Evolutionary conservation across 1,140 invertebrate species (phyloP), one percentile per base, ranked within the genome.

Genomic region (Metaphire vulgaris): DNA sequence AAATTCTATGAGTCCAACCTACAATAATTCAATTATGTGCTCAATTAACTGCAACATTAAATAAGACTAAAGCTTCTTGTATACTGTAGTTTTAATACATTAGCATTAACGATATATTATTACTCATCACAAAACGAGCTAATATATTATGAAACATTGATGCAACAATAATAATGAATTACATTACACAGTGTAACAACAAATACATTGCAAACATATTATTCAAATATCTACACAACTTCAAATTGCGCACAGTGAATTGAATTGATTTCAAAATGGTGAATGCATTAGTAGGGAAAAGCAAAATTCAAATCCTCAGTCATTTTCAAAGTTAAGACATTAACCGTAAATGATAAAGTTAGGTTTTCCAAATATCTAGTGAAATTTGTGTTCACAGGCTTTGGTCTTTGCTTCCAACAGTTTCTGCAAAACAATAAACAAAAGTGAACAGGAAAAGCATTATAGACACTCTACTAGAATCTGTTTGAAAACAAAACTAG

Each of bases 401-500:
- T 56, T 56, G 6, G 6, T 21, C 21, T 56, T 56, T 56, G 41
- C 41, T 21, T 56, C 41, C 41, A 56, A 12, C 41, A 56, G 6
- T 56, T 21, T 6, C 41, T 56, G 41, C 41, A 56, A 56, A 56
- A 56, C 21, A 56, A 56, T 56, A 56, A 56, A 21, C 6, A 56
- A 21, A 56, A 56, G 21, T 12, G 41, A 90, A 83, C 81, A 79
- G 81, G 81, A 78, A 77, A 67, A 69, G 41, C 41, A 56, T 56
- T 56, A 56, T 56, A 56, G n/a, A 56, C 21, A 56, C 41, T 56
- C 6, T 56, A 56, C 6, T 56, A 21, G 6, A 56, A 56, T 56
- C 6, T 56, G 21, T 12, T 56, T 6, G 6, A 56, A 56, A 6
- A 56, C 6, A 56, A 56, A 6, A 56, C 21, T 56, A 12, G 21